These are phyloP conservation scores for Aspidiotus rigidus DNA, from an alignment of 2,888 invertebrate genomes.

Conservation along the genomic window DNA sequence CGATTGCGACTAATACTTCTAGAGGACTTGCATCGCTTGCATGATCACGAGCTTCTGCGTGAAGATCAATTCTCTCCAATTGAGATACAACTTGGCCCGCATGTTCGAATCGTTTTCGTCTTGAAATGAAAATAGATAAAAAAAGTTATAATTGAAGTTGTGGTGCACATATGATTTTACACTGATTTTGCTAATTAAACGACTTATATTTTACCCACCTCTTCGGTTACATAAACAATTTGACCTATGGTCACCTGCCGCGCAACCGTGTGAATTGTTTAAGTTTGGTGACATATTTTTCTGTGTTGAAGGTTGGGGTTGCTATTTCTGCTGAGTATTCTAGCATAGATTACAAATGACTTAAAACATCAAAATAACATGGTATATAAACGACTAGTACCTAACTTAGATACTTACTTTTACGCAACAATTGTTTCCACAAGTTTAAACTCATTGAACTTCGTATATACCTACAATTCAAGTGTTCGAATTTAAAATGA, in stretches of 20 bases:
- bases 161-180: conserved; percentile 2
- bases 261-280: not conserved
- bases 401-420: conserved; percentile 12
- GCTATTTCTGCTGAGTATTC: conserved; percentile 3
- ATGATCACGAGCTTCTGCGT: not conserved
- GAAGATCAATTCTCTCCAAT: not conserved
- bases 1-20: not conserved
- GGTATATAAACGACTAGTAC: conserved; percentile 14
- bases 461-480: no score
- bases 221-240: not conserved
- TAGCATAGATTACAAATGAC: conserved; percentile 14
- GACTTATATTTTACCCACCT: not conserved
- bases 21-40: not conserved
- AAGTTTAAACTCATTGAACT: no score
- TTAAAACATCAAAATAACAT: conserved; percentile 13
- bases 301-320: not conserved
- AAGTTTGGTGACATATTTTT: not conserved
- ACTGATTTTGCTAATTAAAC: not conserved
- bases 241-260: not conserved
- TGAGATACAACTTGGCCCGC: not conserved
- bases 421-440: no score
- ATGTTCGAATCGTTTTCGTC: not conserved
- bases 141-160: not conserved
- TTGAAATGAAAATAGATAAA: conserved; percentile 1
- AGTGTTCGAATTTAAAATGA: no score